Evolutionary conservation across 1,140 invertebrate genomes (phyloP), one percentile per base, ranked within the genome.

Genomic region (Danaus plexippus): DNA sequence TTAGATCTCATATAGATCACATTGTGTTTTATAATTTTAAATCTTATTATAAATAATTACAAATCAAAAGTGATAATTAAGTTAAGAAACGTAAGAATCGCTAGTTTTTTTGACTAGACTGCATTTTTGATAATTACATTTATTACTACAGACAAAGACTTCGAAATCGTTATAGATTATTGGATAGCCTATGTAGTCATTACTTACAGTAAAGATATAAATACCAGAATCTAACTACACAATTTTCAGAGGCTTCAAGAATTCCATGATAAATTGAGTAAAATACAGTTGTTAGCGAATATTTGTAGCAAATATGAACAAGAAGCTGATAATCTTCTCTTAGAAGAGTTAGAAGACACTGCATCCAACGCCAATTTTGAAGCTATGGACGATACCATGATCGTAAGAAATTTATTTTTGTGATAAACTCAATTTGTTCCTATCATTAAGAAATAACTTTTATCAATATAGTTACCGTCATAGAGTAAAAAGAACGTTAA

Each of bases 221-320:
- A 9, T 18, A 46, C 15, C 15, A 32, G 11, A 50, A 5, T 18
- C 10, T 15, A n/a, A 47, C n/a, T 47, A 47, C n/a, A 51, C 47
- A 47, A 44, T 9, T 82, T 77, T 54, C 67, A 88, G 87, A 75
- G 75, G 9, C 65, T 88, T 6, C 70, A 87, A 63, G 52, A 69
- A 13, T 57, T 77, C 3, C 67, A 80, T 42, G 53, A 65, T 2
- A 88, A 78, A 61, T 55, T 86, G 11, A 55, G 77, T 32, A 88
- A 87, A 62, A 78, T 87, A 5, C 66, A 61, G 32, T 79, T 84
- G 59, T 65, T 88, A 72, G 67, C 74, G 11, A 69, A 77, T 22
- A 87, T 85, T 54, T 88, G 85, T 56, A 63, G 72, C 50, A 88
- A 88, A 62, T 87, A 84, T 60, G 87, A 88, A 62, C 67, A 77